Evolutionary conservation across 2,113 vertebrate genomes (phyloP), one percentile per base, ranked within the genome.

Genomic region (Gymnocephalus cernua): DNA sequence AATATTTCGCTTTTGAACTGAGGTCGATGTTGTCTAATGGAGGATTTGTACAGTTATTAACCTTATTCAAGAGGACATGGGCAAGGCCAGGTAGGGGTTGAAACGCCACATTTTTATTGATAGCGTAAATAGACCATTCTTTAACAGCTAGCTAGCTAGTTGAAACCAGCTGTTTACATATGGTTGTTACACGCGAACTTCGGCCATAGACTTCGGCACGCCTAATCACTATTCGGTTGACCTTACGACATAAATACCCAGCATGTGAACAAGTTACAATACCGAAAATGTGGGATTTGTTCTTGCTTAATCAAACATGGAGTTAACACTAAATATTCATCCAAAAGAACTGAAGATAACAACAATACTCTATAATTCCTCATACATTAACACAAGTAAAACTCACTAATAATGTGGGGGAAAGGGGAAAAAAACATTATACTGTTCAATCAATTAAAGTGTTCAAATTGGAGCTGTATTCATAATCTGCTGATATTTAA

Each of bases 31-130:
- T 84, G 48, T 72, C 62, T 76, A 77, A 85, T 83, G 84, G 84
- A 66, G 81, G 85, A 80, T n/a, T 82, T 44, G 25, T 85, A 75
- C 85, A 83, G 51, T 45, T 90, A 12, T 48, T 86, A 10, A 41
- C 38, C 38, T 41, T 41, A 58, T 57, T 35, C 29, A 91, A 86
- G 80, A 91, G 69, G 62, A 74, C 87, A 51, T 81, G 87, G 81
- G 32, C 29, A n/a, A 87, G 50, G 61, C 80, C 91, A 86, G 94
- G 93, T 95, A 91, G 51, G 75, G 21, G 3, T 32, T 6, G 4
- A 58, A 58, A 71, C 5, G 0, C 1, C 21, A 6, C 5, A 1
- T n/a, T 53, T 41, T 23, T 13, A 2, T 4, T 21, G 9, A 7
- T 0, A 53, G 4, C 1, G 2, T 25, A 4, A 23, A 79, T 3